Base-by-base conservation (phyloP, 1,140 invertebrate genomes). In the Lasaia peninsularis region DNA sequence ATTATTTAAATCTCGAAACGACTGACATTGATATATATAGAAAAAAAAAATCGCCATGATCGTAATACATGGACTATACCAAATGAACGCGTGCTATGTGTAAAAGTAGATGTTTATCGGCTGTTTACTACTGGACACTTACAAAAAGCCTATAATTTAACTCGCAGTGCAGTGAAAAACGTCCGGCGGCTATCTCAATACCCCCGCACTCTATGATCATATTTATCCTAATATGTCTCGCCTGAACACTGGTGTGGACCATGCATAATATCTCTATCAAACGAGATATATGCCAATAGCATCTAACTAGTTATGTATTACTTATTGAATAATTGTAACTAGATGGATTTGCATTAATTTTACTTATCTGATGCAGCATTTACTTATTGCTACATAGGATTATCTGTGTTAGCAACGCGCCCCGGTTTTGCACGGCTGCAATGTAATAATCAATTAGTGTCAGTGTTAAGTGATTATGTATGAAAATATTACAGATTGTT, bases 141-240 rank as follows among this genome's bases (percentile, higher is more conserved):
- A 72, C 74, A 74, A 73, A 75, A 82, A 80, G 69, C 67, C 79
- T 78, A 80, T 82, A 78, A 84, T 83, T 81, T 80, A 60, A 53
- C 60, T 60, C 35, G 53, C 40, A 66, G 58, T 56, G 57, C 60
- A 60, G 73, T 80, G 71, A 76, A 86, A 86, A 82, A 84, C 73
- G 65, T 73, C 75, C 74, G 58, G n/a, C 58, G 69, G 78, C 71
- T 33, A 31, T 56, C 50, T 56, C 20, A 35, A 57, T 44, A 48
- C 33, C 32, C 37, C 49, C 48, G 31, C 40, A 52, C 56, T 33
- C 48, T 53, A n/a, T 31, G 21, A 12, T 31, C 58, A 57, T 58
- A 58, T 52, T 63, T 62, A 60, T 33, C n/a, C 40, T 58, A 65
- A 62, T 67, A 57, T 37, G 56, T 53, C 32, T 32, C 14, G 58